A percentile compares a stretch with the other conserved stretches of the same genome.
Evolutionary conservation across 2,888 invertebrate genomes (phyloP).

Genomic region (Tipula helvola): DNA sequence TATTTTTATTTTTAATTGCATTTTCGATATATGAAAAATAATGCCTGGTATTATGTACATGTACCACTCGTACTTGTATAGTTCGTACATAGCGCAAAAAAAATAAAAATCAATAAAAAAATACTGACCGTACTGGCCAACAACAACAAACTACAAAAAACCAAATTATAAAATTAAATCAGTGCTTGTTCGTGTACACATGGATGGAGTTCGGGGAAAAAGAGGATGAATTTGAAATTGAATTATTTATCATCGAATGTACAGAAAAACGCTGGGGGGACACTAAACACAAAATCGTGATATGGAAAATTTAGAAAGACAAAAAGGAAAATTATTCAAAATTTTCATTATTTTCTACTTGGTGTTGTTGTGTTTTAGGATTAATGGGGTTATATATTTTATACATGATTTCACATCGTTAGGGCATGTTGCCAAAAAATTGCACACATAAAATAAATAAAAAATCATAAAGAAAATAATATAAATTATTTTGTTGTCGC

Average conservation of each 20-base stretch:
- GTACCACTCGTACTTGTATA: neutral
- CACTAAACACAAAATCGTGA: neutral
- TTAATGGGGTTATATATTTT: neutral
- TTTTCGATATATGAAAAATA: neutral
- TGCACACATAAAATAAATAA: neutral
- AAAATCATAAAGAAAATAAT: neutral
- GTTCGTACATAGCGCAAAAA: neutral
- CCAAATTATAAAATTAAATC: neutral
- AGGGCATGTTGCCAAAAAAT: neutral
- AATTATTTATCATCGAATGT: neutral
- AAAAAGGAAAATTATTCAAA: neutral
- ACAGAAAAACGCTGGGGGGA: neutral
- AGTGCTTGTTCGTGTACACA: neutral
- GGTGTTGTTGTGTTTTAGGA: neutral
- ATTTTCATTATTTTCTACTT: neutral
- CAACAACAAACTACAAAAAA: neutral
- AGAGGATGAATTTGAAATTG: neutral
- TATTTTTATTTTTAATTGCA: neutral
- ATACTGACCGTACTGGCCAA: neutral
- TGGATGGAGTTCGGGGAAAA: neutral
- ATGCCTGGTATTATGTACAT: neutral
- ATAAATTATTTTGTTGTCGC: neutral
- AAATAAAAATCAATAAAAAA: neutral
- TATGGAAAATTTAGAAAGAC: neutral
- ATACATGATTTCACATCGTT: neutral